A percentile compares a stretch with the other conserved stretches of the same genome.
These are phyloP conservation scores for Phymatocera aterrima DNA, from an alignment of 2,888 invertebrate genomes.

Conservation along the genomic window DNA sequence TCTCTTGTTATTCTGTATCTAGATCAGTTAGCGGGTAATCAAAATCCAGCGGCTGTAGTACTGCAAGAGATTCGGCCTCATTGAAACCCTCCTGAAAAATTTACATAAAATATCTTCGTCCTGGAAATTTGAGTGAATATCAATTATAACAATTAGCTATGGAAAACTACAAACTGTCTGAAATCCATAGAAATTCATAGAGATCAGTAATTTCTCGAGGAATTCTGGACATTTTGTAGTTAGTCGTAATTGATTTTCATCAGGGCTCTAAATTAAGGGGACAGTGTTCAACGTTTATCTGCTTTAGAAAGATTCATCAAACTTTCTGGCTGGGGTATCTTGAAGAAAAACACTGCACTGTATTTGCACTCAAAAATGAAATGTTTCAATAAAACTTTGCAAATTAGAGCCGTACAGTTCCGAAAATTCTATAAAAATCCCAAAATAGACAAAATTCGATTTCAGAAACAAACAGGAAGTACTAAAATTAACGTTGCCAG, in stretches of 20 bases:
- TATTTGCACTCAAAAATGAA: not conserved
- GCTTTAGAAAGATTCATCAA: too few relatives aligned
- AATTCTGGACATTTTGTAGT: too few relatives aligned
- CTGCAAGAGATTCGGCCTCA: constrained; percentile 64
- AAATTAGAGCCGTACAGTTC: not conserved
- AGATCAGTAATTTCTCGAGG: too few relatives aligned
- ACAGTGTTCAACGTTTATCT: too few relatives aligned
- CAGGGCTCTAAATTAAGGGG: too few relatives aligned
- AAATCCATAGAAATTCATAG: too few relatives aligned
- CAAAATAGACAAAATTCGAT: not conserved
- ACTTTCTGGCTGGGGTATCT: too few relatives aligned
- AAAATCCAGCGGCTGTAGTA: constrained; percentile 61
- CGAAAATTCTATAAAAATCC: not conserved
- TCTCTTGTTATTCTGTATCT: constrained; percentile 59
- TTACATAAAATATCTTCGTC: constrained; percentile 41
- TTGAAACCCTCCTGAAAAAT: constrained; percentile 66
- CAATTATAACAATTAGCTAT: too few relatives aligned
- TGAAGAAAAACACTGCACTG: too few relatives aligned
- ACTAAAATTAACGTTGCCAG: not conserved
- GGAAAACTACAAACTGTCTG: too few relatives aligned
- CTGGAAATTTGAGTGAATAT: not conserved
- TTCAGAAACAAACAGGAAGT: not conserved
- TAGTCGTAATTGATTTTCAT: too few relatives aligned
- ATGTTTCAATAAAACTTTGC: not conserved
- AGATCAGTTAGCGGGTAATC: constrained; percentile 66